Evolutionary conservation across 2,113 vertebrate species (phyloP), one percentile per base, ranked within the genome.

Genomic region (Trematocara variabile): DNA sequence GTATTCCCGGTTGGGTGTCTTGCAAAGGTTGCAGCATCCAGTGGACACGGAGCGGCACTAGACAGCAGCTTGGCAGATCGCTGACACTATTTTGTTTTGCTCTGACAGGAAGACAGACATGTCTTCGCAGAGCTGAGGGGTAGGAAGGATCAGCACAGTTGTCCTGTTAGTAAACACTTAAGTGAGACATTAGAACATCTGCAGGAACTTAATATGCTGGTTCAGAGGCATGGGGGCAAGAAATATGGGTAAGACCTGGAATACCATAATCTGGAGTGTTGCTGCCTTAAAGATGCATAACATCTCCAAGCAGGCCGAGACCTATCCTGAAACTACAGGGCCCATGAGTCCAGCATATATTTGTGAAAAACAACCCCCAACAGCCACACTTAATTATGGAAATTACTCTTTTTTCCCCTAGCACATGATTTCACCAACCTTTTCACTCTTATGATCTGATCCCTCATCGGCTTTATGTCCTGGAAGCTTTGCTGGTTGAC

Each of bases 401-500:
- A 22, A 70, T 28, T 6, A 37, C 5, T 56, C 6, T 25, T 63
- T 63, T 18, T 12, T 16, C 0, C 0, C 0, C 30, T 30, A 81
- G 33, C n/a, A 18, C 68, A 16, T 54, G 16, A 79, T 83, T 89
- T 73, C 39, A 93, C 93, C 86, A 93, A 98, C 97, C 98, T 97
- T 97, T 99, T 99, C 85, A 98, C 98, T 88, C 98, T 97, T 93
- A 98, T 98, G 97, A 99, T 99, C 96, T 99, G 98, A 92, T 99
- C 98, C 88, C 98, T 95, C 98, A 99, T 98, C 82, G 98, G 98
- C 88, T 97, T 98, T 91, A 99, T 98, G 96, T 99, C 98, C 94
- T 98, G 98, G 96, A 99, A 99, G 97, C 97, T 98, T 93, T 99
- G 98, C 95, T 99, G 98, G 97, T 99, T 99, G 85, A 99, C 97